phyloP scores from a whole-genome alignment of 1,140 invertebrate genomes.

The Neelides sp. region DNA sequence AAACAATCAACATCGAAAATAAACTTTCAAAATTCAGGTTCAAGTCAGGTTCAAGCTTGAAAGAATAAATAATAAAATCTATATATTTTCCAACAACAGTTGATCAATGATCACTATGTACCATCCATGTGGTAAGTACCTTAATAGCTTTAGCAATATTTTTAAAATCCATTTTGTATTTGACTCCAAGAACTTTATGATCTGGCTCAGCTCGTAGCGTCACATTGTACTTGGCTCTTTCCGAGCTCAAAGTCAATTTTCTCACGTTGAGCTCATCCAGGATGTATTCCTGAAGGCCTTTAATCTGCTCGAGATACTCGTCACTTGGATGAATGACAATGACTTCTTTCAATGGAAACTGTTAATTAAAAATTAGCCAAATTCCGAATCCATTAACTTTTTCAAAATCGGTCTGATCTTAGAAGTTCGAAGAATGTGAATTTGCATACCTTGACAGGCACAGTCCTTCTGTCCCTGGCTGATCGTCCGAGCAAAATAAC shows the following conservation, averaged over 20 bases:
- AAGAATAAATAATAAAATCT: constrained; percentile 3
- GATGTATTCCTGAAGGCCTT: constrained; percentile 72
- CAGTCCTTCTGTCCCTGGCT: constrained; percentile 78
- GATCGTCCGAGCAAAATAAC: constrained; percentile 90
- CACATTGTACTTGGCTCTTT: constrained; percentile 89
- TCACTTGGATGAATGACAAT: constrained; percentile 82
- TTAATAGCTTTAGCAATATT: constrained; percentile 69
- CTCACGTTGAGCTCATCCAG: constrained; percentile 88
- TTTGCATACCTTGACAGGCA: constrained; percentile 64
- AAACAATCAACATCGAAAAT: constrained; percentile 26
- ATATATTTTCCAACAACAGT: no score
- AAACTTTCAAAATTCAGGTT: constrained; percentile 11
- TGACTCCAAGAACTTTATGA: constrained; percentile 69
- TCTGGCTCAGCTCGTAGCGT: constrained; percentile 87
- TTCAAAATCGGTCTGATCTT: not conserved
- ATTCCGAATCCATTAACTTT: not conserved
- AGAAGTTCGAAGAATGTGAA: not conserved
- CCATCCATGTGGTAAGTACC: no score
- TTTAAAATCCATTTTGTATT: constrained; percentile 82
- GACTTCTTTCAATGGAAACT: constrained; percentile 89
- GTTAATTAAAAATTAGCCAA: constrained; percentile 3
- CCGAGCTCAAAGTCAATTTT: constrained; percentile 69
- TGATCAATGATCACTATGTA: no score
- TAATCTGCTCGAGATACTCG: constrained; percentile 64
- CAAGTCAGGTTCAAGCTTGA: not conserved